Percentiles rank a stretch among this genome's conserved stretches.
Evolutionary conservation across 1,140 invertebrate genomes (phyloP).

Genomic region (Acromyrmex heyeri): DNA sequence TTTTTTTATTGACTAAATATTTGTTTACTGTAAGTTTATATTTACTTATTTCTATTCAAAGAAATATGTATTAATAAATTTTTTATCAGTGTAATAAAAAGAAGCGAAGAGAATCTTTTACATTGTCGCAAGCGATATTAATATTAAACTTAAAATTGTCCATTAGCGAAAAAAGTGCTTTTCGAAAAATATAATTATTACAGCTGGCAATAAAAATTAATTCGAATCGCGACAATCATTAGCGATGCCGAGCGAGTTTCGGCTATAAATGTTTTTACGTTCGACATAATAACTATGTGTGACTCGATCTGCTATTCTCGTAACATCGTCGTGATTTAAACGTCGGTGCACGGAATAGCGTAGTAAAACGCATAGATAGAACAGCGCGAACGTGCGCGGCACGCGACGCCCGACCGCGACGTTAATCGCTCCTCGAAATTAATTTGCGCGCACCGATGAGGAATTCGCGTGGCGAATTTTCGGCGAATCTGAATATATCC

Average conservation of each 20-base stretch:
- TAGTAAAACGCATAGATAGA: constrained; percentile 20
- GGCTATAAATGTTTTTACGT: constrained; percentile 66
- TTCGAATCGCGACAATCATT: constrained; percentile 29
- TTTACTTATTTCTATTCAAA: no score
- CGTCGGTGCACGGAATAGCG: not conserved
- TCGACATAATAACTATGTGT: constrained; percentile 50
- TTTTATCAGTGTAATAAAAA: not conserved
- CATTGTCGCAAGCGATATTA: not conserved
- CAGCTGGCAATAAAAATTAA: constrained; percentile 11
- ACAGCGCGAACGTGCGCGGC: constrained; percentile 21
- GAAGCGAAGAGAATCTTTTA: not conserved
- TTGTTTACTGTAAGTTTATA: no score
- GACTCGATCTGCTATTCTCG: constrained; percentile 4
- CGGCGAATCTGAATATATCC: not conserved
- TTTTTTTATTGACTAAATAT: no score
- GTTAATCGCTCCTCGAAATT: constrained; percentile 47
- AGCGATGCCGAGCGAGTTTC: constrained; percentile 38
- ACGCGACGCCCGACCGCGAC: constrained; percentile 25
- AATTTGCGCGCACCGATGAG: constrained; percentile 18
- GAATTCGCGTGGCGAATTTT: constrained; percentile 24
- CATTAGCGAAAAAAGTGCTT: not conserved
- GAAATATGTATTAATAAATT: no score
- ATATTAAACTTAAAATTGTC: not conserved
- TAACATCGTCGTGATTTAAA: constrained; percentile 34
- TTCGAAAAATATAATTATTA: not conserved